Conservation (phyloP, 2,888 invertebrate genomes). For the Tineola bisselliella region DNA sequence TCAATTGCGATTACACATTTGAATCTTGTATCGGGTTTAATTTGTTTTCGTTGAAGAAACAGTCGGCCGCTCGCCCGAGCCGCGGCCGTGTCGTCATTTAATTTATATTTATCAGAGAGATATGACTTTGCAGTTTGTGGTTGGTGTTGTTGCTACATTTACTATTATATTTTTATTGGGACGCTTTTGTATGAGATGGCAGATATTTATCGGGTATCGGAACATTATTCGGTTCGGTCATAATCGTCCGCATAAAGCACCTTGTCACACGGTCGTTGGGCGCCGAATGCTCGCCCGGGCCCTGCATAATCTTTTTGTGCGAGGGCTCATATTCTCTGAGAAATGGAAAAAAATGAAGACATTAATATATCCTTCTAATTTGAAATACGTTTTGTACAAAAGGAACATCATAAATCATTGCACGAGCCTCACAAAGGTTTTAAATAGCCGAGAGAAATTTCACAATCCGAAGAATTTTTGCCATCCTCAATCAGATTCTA, state of each 20-base stretch:
- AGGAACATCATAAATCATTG: conserved; percentile 62
- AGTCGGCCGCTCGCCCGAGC: neutral
- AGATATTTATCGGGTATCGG: conserved; percentile 67
- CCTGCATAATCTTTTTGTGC: conserved; percentile 60
- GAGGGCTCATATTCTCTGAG: conserved; percentile 59
- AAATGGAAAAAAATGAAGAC: conserved; percentile 67
- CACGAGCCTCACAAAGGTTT: conserved; percentile 44
- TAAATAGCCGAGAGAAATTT: conserved; percentile 50
- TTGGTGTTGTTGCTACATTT: conserved; percentile 61
- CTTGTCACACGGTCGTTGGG: conserved; percentile 68
- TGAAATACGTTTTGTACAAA: conserved; percentile 66
- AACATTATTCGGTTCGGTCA: conserved; percentile 65
- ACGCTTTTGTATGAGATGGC: conserved; percentile 68
- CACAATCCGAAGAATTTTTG: conserved; percentile 44
- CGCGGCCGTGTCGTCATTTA: conserved; percentile 24
- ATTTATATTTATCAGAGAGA: conserved; percentile 55
- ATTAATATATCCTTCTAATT: conserved; percentile 69
- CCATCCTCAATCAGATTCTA: conserved; percentile 41
- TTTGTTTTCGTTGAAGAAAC: conserved; percentile 24
- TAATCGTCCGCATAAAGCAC: conserved; percentile 67
- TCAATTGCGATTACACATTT: conserved; percentile 27
- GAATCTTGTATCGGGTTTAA: conserved; percentile 38
- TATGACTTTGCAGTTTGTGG: conserved; percentile 63
- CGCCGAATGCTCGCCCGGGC: conserved; percentile 58
- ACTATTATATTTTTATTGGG: conserved; percentile 68